Evolutionary conservation across 2,113 vertebrate species (phyloP), one percentile per base, ranked within the genome.

Genomic region (Hiodon alosoides): DNA sequence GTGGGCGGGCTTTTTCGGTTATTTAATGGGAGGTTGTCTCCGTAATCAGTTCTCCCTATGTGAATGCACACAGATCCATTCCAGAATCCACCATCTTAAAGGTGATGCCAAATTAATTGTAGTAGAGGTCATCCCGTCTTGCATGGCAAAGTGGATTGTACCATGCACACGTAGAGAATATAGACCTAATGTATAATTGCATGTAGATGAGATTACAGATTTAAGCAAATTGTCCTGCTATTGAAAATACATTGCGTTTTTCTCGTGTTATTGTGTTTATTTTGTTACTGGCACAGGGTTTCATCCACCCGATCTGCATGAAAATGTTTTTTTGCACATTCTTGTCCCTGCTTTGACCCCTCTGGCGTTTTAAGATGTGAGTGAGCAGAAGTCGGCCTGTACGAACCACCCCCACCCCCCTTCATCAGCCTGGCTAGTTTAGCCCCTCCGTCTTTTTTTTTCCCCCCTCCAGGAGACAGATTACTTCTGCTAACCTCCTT

Each of bases 391-490:
- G 84, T 82, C 87, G 50, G 84, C 75, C 71, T 81, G 82, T 87
- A 78, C 85, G 79, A 87, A 82, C 79, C 83, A 72, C 83, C 86
- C 88, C 81, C 83, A 83, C 76, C 81, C 77, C 85, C 86, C 83
- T 82, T 85, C 81, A 78, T 83, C 54, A 87, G 83, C 84, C 76
- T 83, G 82, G 80, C 81, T 79, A 59, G 83, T 83, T 82, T 79
- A 71, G 47, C 77, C 73, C 70, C 67, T 75, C 65, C 58, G 16
- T 47, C 17, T 11, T 47, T 71, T 48, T 0, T 62, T 61, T 55
- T 70, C 73, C 73, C 66, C 14, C n/a, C 61, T 58, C 9, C 75
- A 69, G 77, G 81, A 74, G 80, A 85, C 78, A 76, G 82, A 86
- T 82, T 81, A 78, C 81, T 88, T 81, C 81, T 85, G 52, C 81